Evolutionary conservation across 2,888 invertebrate species (phyloP).

Genomic region (Iphiclides podalirius): DNA sequence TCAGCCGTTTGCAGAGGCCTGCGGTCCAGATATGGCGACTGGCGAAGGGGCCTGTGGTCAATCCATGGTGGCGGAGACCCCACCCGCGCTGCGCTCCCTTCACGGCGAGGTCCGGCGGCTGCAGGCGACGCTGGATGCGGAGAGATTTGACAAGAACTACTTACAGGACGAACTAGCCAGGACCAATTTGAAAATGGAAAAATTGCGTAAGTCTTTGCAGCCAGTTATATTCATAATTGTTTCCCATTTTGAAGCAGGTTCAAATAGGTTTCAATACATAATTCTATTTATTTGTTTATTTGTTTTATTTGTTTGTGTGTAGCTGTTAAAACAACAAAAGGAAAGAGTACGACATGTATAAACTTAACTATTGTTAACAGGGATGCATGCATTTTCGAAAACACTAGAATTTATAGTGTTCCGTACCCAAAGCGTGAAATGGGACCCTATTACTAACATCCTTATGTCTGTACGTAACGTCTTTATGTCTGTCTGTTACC

Average conservation of each 20-base stretch:
- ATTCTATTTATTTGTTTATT: too few relatives aligned
- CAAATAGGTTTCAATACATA: not conserved
- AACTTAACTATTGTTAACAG: too few relatives aligned
- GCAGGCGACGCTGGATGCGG: constrained; percentile 80
- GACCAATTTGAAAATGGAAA: constrained; percentile 74
- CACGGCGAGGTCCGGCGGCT: constrained; percentile 74
- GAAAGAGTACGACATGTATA: too few relatives aligned
- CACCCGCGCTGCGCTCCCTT: constrained; percentile 60
- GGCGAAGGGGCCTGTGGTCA: constrained; percentile 24
- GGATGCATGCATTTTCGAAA: too few relatives aligned
- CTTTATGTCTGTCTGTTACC: too few relatives aligned
- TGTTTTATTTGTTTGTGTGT: too few relatives aligned
- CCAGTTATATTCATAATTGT: too few relatives aligned
- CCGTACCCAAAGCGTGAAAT: too few relatives aligned
- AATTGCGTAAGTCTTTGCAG: constrained; percentile 72
- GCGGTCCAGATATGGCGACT: constrained; percentile 47
- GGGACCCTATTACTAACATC: too few relatives aligned
- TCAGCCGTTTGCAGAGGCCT: constrained; percentile 51
- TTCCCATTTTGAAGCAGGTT: not conserved
- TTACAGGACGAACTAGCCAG: constrained; percentile 80
- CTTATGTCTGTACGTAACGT: too few relatives aligned
- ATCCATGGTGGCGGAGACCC: constrained; percentile 52
- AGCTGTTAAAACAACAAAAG: too few relatives aligned
- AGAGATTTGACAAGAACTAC: constrained; percentile 82
- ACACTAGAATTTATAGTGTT: too few relatives aligned